Evolutionary conservation across 2,888 invertebrate species (phyloP).

Genomic region (Theretra japonica): DNA sequence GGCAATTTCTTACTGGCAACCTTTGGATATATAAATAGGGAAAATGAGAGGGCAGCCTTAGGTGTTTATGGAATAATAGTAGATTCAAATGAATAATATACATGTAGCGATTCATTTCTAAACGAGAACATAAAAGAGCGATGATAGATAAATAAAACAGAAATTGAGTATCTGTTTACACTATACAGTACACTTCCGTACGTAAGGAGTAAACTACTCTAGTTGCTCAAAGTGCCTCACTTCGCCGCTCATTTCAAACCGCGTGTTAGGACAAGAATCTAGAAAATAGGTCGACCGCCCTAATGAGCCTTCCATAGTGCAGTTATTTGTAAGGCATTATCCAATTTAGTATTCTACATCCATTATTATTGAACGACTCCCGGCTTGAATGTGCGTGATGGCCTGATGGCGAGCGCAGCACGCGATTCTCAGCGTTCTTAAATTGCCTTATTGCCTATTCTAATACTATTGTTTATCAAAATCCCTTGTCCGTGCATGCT

Average conservation of each 20-base stretch:
- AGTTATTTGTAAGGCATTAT: constrained; percentile 68
- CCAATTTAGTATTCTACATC: constrained; percentile 70
- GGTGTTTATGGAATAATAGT: too few relatives aligned
- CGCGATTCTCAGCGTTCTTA: constrained; percentile 54
- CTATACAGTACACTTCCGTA: background rate
- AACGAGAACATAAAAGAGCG: background rate
- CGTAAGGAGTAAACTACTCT: background rate
- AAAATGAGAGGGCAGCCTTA: too few relatives aligned
- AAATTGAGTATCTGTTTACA: background rate
- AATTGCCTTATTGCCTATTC: constrained; percentile 36
- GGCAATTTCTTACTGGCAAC: too few relatives aligned
- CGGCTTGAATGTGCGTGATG: constrained; percentile 60
- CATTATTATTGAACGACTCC: constrained; percentile 64
- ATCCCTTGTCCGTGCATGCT: constrained; percentile 34
- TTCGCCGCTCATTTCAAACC: background rate
- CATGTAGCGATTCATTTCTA: too few relatives aligned
- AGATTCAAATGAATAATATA: too few relatives aligned
- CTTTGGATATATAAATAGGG: too few relatives aligned
- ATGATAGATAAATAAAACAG: background rate
- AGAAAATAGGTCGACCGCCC: constrained; percentile 59
- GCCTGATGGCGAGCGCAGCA: constrained; percentile 59
- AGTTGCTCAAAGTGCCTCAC: background rate
- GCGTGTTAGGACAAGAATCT: constrained; percentile 31
- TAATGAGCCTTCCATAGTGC: constrained; percentile 51
- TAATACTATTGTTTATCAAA: constrained; percentile 49